A percentile compares a stretch with the other conserved stretches of the same genome.
Evolutionary conservation across 2,113 vertebrate genomes (phyloP).

Genomic region (Pungitius pungitius): DNA sequence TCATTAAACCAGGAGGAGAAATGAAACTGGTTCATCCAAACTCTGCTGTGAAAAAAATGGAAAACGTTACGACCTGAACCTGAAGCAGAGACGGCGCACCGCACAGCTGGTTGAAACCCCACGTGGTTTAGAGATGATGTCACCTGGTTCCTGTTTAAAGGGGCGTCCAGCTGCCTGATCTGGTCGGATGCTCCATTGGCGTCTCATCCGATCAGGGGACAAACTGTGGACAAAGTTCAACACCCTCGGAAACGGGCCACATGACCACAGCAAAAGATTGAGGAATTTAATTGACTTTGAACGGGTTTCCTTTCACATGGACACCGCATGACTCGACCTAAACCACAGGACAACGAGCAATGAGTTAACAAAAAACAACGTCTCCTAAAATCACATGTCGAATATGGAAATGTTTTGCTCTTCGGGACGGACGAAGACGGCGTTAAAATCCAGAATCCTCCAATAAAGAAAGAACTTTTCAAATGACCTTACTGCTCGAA

Average conservation of each 20-base stretch:
- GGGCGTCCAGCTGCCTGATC: background rate
- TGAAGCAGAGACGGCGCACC: background rate
- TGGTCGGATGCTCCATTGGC: background rate
- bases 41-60: background rate
- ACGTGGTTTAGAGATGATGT: background rate
- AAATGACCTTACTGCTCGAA: too few species aligned
- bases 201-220: background rate
- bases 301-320: background rate
- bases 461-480: too few species aligned
- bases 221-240: conserved; percentile 3
- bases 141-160: conserved; percentile 4
- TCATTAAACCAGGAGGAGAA: conserved; percentile 3
- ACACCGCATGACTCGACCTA: background rate
- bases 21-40: background rate
- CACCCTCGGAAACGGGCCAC: background rate
- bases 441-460: too few species aligned
- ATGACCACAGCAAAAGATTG: background rate
- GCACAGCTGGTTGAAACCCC: background rate
- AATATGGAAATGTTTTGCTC: too few species aligned
- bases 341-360: conserved; percentile 14
- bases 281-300: conserved; percentile 9
- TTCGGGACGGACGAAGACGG: too few species aligned
- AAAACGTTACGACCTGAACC: background rate
- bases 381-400: too few species aligned
- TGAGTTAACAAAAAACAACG: background rate